These are phyloP conservation scores for Trichechus manatus DNA, from an alignment of 2,113 vertebrate species.

Conservation along the genomic window DNA sequence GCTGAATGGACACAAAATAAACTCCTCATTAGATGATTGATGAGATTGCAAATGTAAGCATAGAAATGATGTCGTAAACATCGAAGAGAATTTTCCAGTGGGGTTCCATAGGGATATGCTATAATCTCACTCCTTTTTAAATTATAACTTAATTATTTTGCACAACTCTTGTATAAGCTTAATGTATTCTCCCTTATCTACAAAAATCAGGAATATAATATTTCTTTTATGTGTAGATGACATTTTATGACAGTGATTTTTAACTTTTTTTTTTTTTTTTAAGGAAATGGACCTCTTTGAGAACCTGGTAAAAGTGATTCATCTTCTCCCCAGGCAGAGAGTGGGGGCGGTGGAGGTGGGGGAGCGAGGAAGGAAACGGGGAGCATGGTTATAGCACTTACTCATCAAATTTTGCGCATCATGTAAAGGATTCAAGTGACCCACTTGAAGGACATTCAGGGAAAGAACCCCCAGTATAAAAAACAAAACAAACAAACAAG, in stretches of 20 bases:
- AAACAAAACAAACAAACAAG: neutral
- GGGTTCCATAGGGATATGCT: neutral
- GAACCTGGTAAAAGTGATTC: neutral
- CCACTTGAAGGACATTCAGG: neutral
- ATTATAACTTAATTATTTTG: conserved; percentile 19
- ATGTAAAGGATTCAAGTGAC: neutral
- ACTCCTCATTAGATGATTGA: neutral
- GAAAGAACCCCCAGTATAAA: neutral
- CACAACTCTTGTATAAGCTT: neutral
- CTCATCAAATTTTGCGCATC: neutral
- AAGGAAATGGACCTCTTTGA: neutral
- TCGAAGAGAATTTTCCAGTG: neutral
- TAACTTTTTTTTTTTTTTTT: neutral
- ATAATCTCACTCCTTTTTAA: neutral
- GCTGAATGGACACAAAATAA: neutral
- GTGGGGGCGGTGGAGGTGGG: neutral
- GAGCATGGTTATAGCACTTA: neutral
- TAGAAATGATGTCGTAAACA: neutral
- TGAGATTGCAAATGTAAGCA: neutral
- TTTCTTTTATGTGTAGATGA: neutral
- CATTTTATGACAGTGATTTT: neutral
- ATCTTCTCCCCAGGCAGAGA: neutral
- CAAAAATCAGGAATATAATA: neutral
- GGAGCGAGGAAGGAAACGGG: no score
- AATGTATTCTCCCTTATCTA: neutral